phyloP scores from a whole-genome alignment of 2,888 invertebrate genomes.

The Willowsia nigromaculata region DNA sequence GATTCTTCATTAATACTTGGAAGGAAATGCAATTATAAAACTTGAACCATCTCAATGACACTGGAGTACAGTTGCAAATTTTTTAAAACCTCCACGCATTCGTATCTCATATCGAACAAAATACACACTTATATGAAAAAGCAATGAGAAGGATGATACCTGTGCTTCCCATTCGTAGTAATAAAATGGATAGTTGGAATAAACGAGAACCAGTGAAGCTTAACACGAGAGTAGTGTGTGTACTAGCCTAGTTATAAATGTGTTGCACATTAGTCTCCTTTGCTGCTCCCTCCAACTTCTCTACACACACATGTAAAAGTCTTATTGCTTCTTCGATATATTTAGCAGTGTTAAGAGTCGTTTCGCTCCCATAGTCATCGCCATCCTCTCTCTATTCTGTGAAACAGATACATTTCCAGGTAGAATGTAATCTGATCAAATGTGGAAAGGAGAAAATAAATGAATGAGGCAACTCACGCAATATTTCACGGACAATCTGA shows the following conservation, averaged over 20 bases:
- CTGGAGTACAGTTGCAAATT: too few relatives aligned
- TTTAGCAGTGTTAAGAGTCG: too few relatives aligned
- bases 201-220: not conserved
- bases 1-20: too few relatives aligned
- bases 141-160: constrained; percentile 23
- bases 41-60: too few relatives aligned
- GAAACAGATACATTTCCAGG: constrained; percentile 1
- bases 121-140: not conserved
- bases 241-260: not conserved
- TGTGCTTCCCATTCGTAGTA: not conserved
- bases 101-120: not conserved
- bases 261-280: constrained; percentile 10
- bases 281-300: not conserved
- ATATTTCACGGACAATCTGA: constrained; percentile 62
- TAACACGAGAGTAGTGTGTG: not conserved
- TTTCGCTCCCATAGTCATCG: not conserved
- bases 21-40: too few relatives aligned
- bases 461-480: constrained; percentile 56
- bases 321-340: too few relatives aligned
- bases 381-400: not conserved
- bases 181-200: constrained; percentile 24
- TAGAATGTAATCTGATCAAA: constrained; percentile 35
- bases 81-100: not conserved
- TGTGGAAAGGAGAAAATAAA: constrained; percentile 57
- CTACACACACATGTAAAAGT: too few relatives aligned